Evolutionary conservation across 2,888 invertebrate genomes (phyloP).

Genomic region (Scaptomyza polygonia): DNA sequence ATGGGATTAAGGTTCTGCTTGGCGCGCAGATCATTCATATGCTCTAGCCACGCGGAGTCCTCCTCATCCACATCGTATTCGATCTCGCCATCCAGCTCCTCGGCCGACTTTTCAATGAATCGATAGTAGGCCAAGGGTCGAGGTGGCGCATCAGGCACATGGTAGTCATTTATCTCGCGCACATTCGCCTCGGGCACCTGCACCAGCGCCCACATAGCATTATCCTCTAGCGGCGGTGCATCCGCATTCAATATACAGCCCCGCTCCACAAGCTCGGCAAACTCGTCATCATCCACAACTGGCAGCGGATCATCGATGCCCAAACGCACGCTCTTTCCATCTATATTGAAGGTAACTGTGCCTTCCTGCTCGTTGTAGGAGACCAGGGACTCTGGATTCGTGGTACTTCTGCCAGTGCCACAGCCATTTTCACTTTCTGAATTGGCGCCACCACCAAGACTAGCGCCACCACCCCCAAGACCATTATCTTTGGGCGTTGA

Average conservation of each 20-base stretch:
- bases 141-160: conserved; percentile 92
- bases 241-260: conserved; percentile 82
- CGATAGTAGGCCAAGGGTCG: conserved; percentile 95
- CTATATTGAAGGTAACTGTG: conserved; percentile 94
- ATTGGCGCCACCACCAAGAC: conserved; percentile 11
- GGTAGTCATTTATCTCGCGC: conserved; percentile 90
- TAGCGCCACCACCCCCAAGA: conserved; percentile 67
- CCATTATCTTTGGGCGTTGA: conserved; percentile 81
- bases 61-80: conserved; percentile 99
- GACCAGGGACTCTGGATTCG: conserved; percentile 84
- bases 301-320: conserved; percentile 88
- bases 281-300: conserved; percentile 89
- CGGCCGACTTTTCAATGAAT: conserved; percentile 96
- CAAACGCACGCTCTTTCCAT: conserved; percentile 90
- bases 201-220: conserved; percentile 84
- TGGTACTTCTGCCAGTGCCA: conserved; percentile 36
- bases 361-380: conserved; percentile 94
- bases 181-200: conserved; percentile 90
- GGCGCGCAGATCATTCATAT: conserved; percentile 93
- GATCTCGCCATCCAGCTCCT: conserved; percentile 96
- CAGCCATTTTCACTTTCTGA: conserved; percentile 55
- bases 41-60: conserved; percentile 96
- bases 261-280: conserved; percentile 77
- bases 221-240: conserved; percentile 80
- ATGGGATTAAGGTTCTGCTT: conserved; percentile 90